Evolutionary conservation across 2,888 invertebrate species (phyloP), one percentile per base, ranked within the genome.

Genomic region (Euzetes globulus): DNA sequence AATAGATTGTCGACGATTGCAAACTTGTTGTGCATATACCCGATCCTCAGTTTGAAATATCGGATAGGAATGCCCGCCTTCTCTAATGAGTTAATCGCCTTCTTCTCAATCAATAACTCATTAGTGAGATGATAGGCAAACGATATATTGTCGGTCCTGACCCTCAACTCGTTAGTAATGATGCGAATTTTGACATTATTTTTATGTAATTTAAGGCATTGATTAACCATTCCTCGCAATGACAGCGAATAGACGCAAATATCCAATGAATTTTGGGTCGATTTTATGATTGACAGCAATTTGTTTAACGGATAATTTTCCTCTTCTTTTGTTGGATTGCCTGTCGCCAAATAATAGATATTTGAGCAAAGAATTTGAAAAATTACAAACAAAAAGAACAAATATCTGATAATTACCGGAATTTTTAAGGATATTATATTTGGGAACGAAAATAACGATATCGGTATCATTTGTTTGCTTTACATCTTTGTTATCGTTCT

Each of bases 11-110:
- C 90, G n/a, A 88, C 82, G 7, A 91, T 80, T 70, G 86, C 87
- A 82, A 89, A 91, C 81, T 92, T 92, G 81, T 92, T 90, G 80
- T 92, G 92, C 90, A 92, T 90, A 70, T 70, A 70, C 1, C 70
- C 45, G 0, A 11, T 1, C 7, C 13, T 0, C 22, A 37, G 11
- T 13, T 1, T 45, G n/a, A 70, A 70, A 22, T 25, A 25, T 17
- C 47, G 22, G 13, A 70, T 25, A 25, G 22, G 11, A 47, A 70
- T 47, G 27, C 70, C 41, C 9, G 19, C 27, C 27, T 27, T 41
- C 11, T 41, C 41, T 17, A 65, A 33, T 63, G 29, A 15, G 1
- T 63, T 29, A 19, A 33, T 33, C 1, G 41, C 1, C 0, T 15
- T 70, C 27, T 70, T 70, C 13, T 47, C 47, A 45, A 70, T 17